Evolutionary conservation across 2,888 invertebrate species (phyloP).

Genomic region (Nineta flava): DNA sequence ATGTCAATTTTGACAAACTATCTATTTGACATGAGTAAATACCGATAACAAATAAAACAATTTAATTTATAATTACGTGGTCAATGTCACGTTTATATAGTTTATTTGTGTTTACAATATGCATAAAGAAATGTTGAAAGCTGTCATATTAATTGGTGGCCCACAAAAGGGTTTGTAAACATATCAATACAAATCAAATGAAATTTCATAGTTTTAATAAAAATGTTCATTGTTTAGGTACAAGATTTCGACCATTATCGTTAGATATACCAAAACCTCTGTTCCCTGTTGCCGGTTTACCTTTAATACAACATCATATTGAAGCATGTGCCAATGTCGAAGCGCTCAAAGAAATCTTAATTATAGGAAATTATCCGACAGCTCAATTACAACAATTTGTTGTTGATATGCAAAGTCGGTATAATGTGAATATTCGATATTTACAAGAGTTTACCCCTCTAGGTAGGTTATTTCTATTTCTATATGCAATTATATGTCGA

Average conservation of each 20-base stretch:
- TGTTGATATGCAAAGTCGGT: conserved; percentile 66
- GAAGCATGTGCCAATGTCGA: conserved; percentile 73
- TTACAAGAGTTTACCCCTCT: conserved; percentile 88
- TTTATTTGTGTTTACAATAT: not conserved
- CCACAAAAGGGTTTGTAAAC: conserved; percentile 69
- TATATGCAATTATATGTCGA: not conserved
- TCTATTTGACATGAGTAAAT: too few species aligned
- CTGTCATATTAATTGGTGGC: conserved; percentile 84
- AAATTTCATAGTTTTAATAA: conserved; percentile 5
- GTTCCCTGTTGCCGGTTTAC: conserved; percentile 92
- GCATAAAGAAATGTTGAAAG: conserved; percentile 46
- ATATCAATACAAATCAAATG: conserved; percentile 4
- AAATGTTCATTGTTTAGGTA: conserved; percentile 45
- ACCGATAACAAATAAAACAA: too few species aligned
- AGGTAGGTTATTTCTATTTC: not conserved
- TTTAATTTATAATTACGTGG: too few species aligned
- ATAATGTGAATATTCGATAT: conserved; percentile 74
- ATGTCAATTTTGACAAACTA: too few species aligned
- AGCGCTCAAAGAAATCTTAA: conserved; percentile 74
- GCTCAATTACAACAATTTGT: conserved; percentile 78
- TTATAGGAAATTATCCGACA: conserved; percentile 85
- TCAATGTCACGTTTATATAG: too few species aligned
- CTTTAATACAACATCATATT: conserved; percentile 93
- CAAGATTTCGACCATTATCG: conserved; percentile 90
- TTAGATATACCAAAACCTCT: conserved; percentile 95